phyloP scores from a whole-genome alignment of 2,797 vertebrate genomes.

The Xiphorhynchus erythropygius region DNA sequence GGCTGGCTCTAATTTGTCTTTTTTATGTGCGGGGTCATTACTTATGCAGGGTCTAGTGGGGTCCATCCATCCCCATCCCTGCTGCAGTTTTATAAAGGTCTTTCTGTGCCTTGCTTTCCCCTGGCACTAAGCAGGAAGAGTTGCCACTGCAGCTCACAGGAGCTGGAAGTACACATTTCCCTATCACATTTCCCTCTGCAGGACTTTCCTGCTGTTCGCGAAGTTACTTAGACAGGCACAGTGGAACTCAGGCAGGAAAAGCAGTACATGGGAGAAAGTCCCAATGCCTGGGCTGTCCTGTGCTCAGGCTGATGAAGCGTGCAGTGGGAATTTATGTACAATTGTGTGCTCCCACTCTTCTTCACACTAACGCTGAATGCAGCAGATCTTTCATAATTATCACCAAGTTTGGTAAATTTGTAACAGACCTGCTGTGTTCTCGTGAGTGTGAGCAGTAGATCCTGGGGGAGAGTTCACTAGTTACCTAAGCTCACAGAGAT shows the following conservation, averaged over 20 bases:
- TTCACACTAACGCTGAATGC: neutral
- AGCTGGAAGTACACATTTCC: neutral
- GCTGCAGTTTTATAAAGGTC: neutral
- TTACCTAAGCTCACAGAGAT: neutral
- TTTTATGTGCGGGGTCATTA: neutral
- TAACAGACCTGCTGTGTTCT: neutral
- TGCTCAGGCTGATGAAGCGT: neutral
- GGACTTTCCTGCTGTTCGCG: neutral
- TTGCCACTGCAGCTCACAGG: accelerated
- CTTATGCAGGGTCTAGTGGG: accelerated
- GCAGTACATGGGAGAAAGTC: neutral
- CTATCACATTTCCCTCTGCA: neutral
- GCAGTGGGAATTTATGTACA: neutral
- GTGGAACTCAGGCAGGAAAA: neutral
- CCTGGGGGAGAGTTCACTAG: neutral
- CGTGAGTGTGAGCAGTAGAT: neutral
- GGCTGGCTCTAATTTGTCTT: neutral
- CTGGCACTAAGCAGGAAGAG: neutral
- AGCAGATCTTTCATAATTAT: neutral
- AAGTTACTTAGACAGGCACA: neutral
- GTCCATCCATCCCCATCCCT: neutral
- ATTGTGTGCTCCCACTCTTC: neutral
- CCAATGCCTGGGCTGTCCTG: neutral
- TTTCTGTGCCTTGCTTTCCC: neutral
- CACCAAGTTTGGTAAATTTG: neutral